A percentile compares a stretch with the other conserved stretches of the same genome.
These are phyloP conservation scores for Thymelicus acteon DNA, from an alignment of 2,888 invertebrate species.

Conservation along the genomic window DNA sequence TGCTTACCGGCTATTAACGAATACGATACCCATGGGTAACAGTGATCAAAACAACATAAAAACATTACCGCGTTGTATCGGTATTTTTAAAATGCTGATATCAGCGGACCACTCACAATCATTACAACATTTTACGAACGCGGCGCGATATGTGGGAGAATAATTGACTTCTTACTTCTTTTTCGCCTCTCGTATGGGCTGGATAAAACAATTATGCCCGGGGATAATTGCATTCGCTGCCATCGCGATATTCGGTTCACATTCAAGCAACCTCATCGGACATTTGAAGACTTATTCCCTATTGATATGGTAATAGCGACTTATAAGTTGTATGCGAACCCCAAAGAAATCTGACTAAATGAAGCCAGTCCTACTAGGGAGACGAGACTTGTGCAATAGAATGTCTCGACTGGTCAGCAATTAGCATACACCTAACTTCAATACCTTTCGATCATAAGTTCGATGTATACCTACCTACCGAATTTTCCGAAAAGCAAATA, in stretches of 20 bases:
- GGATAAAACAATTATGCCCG: slow-evolving; percentile 22
- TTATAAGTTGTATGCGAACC: no score
- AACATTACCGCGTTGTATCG: slow-evolving; percentile 2
- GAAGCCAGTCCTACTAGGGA: no score
- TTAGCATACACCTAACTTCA: no score
- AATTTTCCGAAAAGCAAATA: no score
- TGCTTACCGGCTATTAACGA: neutral
- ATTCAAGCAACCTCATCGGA: neutral
- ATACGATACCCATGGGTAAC: neutral
- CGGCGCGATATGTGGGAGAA: neutral
- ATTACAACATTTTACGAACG: neutral
- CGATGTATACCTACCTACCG: no score
- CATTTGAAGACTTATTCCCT: neutral
- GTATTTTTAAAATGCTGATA: neutral
- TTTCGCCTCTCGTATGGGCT: slow-evolving; percentile 7
- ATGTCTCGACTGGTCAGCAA: no score
- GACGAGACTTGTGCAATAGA: no score
- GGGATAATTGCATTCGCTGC: slow-evolving; percentile 19
- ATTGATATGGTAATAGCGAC: neutral
- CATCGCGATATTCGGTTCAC: slow-evolving; percentile 5
- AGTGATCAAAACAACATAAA: neutral
- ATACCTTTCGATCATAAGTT: no score
- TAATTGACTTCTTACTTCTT: slow-evolving; percentile 18
- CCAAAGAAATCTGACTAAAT: no score
- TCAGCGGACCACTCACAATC: neutral